phyloP scores from a whole-genome alignment of 2,797 vertebrate genomes.

The Anisognathus igniventris region DNA sequence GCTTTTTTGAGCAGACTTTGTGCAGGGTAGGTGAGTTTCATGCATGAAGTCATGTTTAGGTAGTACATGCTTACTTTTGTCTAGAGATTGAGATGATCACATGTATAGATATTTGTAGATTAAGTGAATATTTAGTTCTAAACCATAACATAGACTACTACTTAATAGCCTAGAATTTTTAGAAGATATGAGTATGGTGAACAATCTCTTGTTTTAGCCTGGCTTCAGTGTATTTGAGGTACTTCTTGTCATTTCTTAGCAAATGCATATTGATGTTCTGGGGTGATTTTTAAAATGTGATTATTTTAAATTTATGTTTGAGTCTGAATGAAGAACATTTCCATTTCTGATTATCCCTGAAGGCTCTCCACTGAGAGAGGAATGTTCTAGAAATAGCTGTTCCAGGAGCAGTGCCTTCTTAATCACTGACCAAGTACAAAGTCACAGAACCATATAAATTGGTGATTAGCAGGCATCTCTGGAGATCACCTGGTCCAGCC shows the following conservation, averaged over 20 bases:
- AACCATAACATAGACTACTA: neutral
- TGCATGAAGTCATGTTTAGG: neutral
- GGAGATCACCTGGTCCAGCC: neutral
- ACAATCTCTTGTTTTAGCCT: neutral
- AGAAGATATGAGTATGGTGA: neutral
- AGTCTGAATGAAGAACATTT: neutral
- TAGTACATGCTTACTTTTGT: neutral
- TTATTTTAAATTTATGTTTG: neutral
- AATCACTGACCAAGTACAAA: neutral
- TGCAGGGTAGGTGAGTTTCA: neutral
- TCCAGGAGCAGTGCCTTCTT: neutral
- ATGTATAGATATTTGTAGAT: neutral
- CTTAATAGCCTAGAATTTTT: neutral
- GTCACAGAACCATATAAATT: neutral
- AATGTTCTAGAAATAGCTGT: neutral
- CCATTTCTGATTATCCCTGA: neutral
- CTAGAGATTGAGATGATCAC: neutral
- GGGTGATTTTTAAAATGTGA: fast-evolving
- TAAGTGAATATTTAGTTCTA: neutral
- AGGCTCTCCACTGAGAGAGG: neutral
- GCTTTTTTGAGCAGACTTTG: neutral
- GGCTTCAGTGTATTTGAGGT: neutral
- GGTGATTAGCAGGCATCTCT: neutral
- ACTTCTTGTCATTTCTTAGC: neutral
- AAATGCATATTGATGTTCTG: neutral